Conservation (phyloP, 2,797 vertebrate species). For the Phoxinus dragarum region DNA sequence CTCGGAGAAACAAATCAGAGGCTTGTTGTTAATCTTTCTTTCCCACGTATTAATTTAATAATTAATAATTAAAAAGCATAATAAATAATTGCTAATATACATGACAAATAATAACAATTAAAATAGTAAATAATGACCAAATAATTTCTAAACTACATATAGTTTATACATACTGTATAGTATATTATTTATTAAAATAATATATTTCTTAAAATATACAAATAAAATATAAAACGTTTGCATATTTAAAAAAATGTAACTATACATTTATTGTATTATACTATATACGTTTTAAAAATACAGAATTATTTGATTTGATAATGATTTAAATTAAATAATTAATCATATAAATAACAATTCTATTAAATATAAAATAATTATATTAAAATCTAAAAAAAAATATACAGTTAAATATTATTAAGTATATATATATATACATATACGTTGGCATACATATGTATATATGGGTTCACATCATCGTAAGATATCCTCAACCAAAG, state of each 20-base stretch:
- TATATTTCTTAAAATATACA: background rate
- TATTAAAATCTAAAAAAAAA: background rate
- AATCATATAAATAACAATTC: too few species aligned
- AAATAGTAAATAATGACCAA: background rate
- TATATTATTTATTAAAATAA: background rate
- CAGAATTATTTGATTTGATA: background rate
- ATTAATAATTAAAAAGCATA: background rate
- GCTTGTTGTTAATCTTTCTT: background rate
- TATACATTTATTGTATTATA: background rate
- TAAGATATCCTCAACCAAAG: slow-evolving; percentile 16
- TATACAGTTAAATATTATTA: background rate
- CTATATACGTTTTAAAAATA: background rate
- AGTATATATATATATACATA: too few species aligned
- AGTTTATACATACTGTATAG: background rate
- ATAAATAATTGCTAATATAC: background rate
- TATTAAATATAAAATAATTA: background rate
- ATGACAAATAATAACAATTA: background rate
- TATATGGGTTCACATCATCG: too few species aligned
- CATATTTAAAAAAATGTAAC: background rate
- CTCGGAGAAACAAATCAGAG: background rate
- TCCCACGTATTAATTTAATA: background rate
- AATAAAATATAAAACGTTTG: background rate
- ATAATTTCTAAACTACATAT: background rate
- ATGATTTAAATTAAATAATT: background rate
- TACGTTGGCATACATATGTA: too few species aligned